These are phyloP conservation scores for Pangasius macronema DNA, from an alignment of 2,797 vertebrate genomes.

Conservation along the genomic window DNA sequence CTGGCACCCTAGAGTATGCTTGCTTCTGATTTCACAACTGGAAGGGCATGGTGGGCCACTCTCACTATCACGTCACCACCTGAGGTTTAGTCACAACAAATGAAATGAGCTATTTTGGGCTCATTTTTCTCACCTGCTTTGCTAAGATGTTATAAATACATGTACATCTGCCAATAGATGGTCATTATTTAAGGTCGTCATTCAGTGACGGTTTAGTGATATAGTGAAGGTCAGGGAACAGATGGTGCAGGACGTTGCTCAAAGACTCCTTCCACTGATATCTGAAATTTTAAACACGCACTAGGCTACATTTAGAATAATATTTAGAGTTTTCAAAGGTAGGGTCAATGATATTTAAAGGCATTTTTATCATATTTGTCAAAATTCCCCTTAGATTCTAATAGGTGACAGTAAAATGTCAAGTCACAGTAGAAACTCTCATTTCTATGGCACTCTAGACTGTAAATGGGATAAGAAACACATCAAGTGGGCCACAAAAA, in stretches of 20 bases:
- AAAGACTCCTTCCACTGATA: constrained; percentile 14
- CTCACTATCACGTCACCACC: constrained; percentile 41
- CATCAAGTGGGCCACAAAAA: neutral
- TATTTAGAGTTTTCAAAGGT: neutral
- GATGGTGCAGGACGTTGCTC: constrained; percentile 23
- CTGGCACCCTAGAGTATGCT: constrained; percentile 43
- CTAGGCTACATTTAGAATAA: neutral
- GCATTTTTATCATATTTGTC: neutral
- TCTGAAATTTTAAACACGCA: neutral
- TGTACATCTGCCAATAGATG: constrained; percentile 10
- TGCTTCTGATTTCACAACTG: constrained; percentile 54
- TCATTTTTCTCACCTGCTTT: constrained; percentile 49
- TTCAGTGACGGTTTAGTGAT: constrained; percentile 30
- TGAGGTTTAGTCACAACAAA: constrained; percentile 52
- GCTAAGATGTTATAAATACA: constrained; percentile 55
- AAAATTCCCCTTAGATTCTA: neutral
- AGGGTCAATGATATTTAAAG: neutral
- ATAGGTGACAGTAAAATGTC: neutral
- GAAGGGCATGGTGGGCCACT: constrained; percentile 42
- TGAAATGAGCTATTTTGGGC: constrained; percentile 46
- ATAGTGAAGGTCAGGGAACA: constrained; percentile 36
- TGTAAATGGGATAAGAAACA: neutral
- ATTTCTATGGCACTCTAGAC: neutral
- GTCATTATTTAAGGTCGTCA: constrained; percentile 34
- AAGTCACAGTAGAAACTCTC: neutral